Evolutionary conservation across 2,888 invertebrate genomes (phyloP), one percentile per base, ranked within the genome.

Genomic region (Leptinotarsa tumamoca): DNA sequence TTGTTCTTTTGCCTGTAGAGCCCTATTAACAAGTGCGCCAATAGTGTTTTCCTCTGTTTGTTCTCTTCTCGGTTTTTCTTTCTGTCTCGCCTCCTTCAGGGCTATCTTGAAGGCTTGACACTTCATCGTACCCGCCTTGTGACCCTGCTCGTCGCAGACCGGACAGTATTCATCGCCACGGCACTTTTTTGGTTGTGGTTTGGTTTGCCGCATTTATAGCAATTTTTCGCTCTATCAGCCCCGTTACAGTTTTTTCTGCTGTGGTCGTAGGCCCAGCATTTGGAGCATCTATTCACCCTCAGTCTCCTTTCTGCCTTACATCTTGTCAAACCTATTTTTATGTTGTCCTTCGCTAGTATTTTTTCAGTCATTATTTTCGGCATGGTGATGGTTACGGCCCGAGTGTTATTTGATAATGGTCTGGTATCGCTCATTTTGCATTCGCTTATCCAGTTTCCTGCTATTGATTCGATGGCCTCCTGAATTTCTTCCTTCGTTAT

Each of bases 151-250:
- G 2, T 23, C 23, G 23, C 23, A 23, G 23, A 23, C 3, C 23
- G 23, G 23, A 23, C 23, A 23, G 23, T 23, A 23, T 23, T 23
- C 23, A 23, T 23, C 23, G 23, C 23, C 23, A 3, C 23, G 23
- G 0, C 76, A 78, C 3, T 71, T 33, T 67, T 76, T 7, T 63
- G 21, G 1, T 17, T 68, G 21, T 77, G 74, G 3, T 43, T 71
- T 21, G 33, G 43, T 27, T 58, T 52, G 1, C 71, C 74, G 43
- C 77, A 74, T n/a, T 21, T 77, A 4, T 15, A 33, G 43, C 77
- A 74, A 17, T 27, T 54, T 1, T 49, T 33, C 4, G 50, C 17
- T 17, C 67, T 43, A 43, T 73, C 71, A 14, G 18, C 21, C 13
- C 71, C 63, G 2, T 58, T 68, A 21, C 73, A 73, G 2, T 18